Evolutionary conservation across 2,888 invertebrate species (phyloP), one percentile per base, ranked within the genome.

Genomic region (Napeogenes inachia): DNA sequence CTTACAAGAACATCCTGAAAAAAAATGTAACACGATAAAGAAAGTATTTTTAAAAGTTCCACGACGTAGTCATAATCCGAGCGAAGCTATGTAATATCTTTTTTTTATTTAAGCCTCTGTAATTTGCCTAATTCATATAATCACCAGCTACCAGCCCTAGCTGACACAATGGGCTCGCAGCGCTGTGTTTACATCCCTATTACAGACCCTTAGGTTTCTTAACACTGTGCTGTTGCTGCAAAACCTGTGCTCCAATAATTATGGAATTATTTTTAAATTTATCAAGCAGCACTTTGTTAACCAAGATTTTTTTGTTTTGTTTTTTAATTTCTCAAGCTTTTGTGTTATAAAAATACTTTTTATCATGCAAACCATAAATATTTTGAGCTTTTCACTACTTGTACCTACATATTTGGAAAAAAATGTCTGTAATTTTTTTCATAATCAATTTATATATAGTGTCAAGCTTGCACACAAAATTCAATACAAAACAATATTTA

Each of bases 91-190:
- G 50, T 30, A 50, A 50, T 50, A 50, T n/a, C 12, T 50, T 50
- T 30, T 30, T 50, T 30, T 30, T 3, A 21, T 21, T 12, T 10
- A 12, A 42, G 30, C 67, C 60, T 54, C 59, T 45, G 75, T 78
- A 83, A 83, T 84, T 80, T 80, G 72, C 76, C 78, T 82, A 82
- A 84, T 83, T 80, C 78, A 74, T 82, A 79, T 84, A 81, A 83
- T 83, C 79, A 79, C 65, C 66, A 61, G 62, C 56, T n/a, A 42
- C 42, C 56, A 60, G 64, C 56, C 6, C 50, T 12, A 47, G 58
- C 55, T 13, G 46, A 46, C 32, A 56, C 57, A 57, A 57, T 47
- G 45, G 56, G 13, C 32, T 21, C 38, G 56, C 56, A 13, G n/a
- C 56, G 54, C 63, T 46, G 63, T 61, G 55, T 57, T 61, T 53